A percentile compares a stretch with the other conserved stretches of the same genome.
Evolutionary conservation across 1,140 invertebrate genomes (phyloP).

Genomic region (Trichoplusia ni): DNA sequence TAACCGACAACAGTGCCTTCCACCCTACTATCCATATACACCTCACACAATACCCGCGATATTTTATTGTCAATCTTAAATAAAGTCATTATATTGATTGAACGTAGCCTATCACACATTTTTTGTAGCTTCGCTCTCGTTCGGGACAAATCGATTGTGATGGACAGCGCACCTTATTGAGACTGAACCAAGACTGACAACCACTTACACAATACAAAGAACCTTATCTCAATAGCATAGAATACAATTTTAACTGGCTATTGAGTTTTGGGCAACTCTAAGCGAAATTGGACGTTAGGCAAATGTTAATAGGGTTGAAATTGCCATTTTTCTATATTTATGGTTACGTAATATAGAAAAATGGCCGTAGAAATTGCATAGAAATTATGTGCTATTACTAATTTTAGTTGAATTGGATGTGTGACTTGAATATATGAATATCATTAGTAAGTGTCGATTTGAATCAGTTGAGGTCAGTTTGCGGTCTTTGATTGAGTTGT

Average conservation of each 20-base stretch:
- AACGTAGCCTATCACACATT: constrained; percentile 58
- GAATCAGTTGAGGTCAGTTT: neutral
- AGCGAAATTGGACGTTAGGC: no score
- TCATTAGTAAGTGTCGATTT: constrained; percentile 13
- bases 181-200: neutral
- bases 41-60: constrained; percentile 67
- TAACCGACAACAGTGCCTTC: constrained; percentile 7
- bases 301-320: no score
- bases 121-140: constrained; percentile 60
- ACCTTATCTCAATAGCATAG: neutral
- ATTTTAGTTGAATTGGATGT: constrained; percentile 1
- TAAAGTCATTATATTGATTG: constrained; percentile 81
- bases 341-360: constrained; percentile 27
- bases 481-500: neutral
- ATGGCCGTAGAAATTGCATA: constrained; percentile 34
- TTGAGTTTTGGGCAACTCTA: no score
- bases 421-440: constrained; percentile 14
- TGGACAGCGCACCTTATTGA: constrained; percentile 57
- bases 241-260: neutral
- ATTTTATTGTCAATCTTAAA: constrained; percentile 79
- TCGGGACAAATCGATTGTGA: constrained; percentile 69
- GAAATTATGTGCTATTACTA: neutral
- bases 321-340: neutral
- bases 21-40: constrained; percentile 48
- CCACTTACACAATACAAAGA: neutral